phyloP scores from a whole-genome alignment of 1,140 invertebrate species.

The Adelges cooleyi region DNA sequence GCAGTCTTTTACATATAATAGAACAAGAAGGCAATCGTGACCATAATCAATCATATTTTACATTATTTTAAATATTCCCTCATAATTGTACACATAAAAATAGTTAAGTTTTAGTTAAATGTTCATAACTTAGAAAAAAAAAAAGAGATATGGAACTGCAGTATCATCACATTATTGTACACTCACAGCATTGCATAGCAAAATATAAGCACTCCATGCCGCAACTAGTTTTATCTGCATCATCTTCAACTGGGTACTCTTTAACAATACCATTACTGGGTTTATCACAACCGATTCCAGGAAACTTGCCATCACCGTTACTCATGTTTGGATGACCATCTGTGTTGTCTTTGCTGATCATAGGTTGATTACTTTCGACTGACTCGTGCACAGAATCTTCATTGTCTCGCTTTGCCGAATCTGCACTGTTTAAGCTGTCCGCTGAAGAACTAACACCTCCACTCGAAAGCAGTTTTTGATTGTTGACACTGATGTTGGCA shows the following conservation, averaged over 20 bases:
- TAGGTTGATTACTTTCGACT: neutral
- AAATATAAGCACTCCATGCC: conserved; percentile 21
- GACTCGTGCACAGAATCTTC: conserved; percentile 3
- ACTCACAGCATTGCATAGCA: conserved; percentile 23
- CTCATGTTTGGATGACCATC: neutral
- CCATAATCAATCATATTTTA: too few species aligned
- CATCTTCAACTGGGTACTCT: neutral
- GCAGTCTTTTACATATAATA: too few species aligned
- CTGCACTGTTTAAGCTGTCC: conserved; percentile 14
- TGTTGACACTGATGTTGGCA: neutral
- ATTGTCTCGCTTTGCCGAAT: conserved; percentile 8
- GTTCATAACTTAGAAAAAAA: conserved; percentile 12
- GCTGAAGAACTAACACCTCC: conserved; percentile 9
- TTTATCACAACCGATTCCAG: neutral
- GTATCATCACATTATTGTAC: conserved; percentile 6
- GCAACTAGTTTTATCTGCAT: conserved; percentile 5
- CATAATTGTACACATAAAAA: neutral
- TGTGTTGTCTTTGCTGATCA: neutral
- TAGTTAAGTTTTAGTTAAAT: neutral
- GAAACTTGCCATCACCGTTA: conserved; percentile 5
- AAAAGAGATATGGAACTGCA: neutral
- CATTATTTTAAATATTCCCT: too few species aligned
- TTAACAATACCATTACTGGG: conserved; percentile 8
- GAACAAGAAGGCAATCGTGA: too few species aligned
- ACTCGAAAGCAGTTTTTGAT: conserved; percentile 2